Evolutionary conservation across 2,797 vertebrate species (phyloP).

Genomic region (Carapus acus): DNA sequence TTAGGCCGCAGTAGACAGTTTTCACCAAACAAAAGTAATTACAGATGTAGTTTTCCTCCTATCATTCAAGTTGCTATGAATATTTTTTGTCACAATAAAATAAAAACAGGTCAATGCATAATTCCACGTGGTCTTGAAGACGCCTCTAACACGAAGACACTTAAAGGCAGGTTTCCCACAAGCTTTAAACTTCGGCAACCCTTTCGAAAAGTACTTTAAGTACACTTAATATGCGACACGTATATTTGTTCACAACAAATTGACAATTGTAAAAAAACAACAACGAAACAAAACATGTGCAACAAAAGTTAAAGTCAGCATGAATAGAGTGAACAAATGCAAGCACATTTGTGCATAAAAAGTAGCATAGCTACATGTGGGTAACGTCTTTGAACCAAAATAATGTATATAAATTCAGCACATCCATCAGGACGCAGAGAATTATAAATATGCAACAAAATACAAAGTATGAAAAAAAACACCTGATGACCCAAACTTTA

Average conservation of each 20-base stretch:
- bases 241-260: conserved; percentile 55
- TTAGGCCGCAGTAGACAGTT: conserved; percentile 59
- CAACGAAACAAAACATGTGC: too few species aligned
- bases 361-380: conserved; percentile 50
- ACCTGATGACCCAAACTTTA: conserved; percentile 29
- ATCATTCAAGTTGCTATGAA: conserved; percentile 46
- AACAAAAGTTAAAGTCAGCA: conserved; percentile 60
- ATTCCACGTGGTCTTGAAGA: conserved; percentile 42
- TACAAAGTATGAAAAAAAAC: conserved; percentile 11
- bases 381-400: conserved; percentile 33
- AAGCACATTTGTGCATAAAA: conserved; percentile 52
- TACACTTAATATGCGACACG: conserved; percentile 67
- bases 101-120: conserved; percentile 29
- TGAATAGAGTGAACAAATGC: conserved; percentile 45
- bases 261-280: conserved; percentile 53
- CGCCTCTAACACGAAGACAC: conserved; percentile 30
- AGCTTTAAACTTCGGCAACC: conserved; percentile 44
- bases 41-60: conserved; percentile 38
- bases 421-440: conserved; percentile 35
- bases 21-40: conserved; percentile 55
- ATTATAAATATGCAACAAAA: conserved; percentile 46
- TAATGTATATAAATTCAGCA: conserved; percentile 27
- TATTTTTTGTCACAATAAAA: conserved; percentile 35
- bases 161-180: conserved; percentile 27
- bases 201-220: conserved; percentile 70